Conservation (phyloP, 1,140 invertebrate genomes). For the Ganaspis sp. region DNA sequence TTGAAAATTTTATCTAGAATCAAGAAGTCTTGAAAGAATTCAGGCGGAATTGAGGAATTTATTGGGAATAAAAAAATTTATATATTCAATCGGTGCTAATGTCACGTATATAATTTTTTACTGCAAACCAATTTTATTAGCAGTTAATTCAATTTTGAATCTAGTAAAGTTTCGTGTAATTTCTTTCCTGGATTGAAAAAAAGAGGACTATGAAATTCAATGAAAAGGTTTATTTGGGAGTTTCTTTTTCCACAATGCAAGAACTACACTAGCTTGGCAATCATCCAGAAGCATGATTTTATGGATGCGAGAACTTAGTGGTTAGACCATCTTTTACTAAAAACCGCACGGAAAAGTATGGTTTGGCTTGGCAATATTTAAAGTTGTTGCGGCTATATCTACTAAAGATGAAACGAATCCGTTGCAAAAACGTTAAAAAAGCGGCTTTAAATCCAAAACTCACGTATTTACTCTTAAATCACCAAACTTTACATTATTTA, state of each 20-base stretch:
- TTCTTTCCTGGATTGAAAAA: not conserved
- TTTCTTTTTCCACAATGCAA: slow-evolving; percentile 18
- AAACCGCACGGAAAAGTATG: not conserved
- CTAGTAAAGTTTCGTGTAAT: not conserved
- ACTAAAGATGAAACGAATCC: slow-evolving; percentile 1
- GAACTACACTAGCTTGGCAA: slow-evolving; percentile 9
- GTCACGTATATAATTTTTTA: too few species aligned
- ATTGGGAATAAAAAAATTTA: too few species aligned
- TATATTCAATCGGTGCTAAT: too few species aligned
- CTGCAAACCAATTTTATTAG: too few species aligned
- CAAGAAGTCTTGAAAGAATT: too few species aligned
- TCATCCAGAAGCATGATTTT: not conserved
- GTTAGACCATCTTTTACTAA: slow-evolving; percentile 24
- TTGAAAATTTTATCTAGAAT: too few species aligned
- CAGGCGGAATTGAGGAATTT: too few species aligned
- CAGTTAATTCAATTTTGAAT: not conserved
- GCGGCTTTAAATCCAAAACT: not conserved
- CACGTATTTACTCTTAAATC: not conserved
- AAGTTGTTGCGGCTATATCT: slow-evolving; percentile 2
- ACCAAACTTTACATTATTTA: not conserved
- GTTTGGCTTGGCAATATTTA: slow-evolving; percentile 22
- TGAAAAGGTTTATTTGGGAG: not conserved
- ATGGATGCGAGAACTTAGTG: slow-evolving; percentile 19
- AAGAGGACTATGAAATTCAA: not conserved
- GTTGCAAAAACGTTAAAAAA: not conserved